Evolutionary conservation across 2,888 invertebrate species (phyloP).

Genomic region (Megaustenia siamemsis): DNA sequence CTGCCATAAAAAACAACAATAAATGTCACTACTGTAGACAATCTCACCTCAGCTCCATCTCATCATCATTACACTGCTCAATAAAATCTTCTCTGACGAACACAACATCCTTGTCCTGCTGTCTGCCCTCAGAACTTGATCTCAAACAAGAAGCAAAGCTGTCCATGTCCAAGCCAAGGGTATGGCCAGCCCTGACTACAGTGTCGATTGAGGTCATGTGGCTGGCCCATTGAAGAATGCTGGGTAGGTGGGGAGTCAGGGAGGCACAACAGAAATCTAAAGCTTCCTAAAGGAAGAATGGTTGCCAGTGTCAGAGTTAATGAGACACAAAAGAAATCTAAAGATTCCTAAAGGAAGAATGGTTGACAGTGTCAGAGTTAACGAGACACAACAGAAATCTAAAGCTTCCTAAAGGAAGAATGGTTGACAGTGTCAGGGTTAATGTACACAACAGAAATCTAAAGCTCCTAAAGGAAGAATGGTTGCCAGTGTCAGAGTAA

Average conservation of each 20-base stretch:
- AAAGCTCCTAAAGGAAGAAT: too few relatives aligned
- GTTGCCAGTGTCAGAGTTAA: too few relatives aligned
- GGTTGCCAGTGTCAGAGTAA: too few relatives aligned
- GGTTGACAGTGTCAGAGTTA: too few relatives aligned
- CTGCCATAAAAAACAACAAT: background rate
- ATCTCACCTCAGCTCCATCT: constrained; percentile 57
- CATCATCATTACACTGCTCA: constrained; percentile 43
- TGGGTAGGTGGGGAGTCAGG: constrained; percentile 51
- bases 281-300: constrained; percentile 78
- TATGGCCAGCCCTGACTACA: constrained; percentile 1
- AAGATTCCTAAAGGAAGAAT: too few relatives aligned
- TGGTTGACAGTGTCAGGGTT: too few relatives aligned
- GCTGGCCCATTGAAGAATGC: constrained; percentile 50
- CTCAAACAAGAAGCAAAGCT: background rate
- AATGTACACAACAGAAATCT: too few relatives aligned
- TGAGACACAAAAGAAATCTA: too few relatives aligned
- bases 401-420: too few relatives aligned
- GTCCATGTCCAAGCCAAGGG: constrained; percentile 34
- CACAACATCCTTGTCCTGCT: background rate
- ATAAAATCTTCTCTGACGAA: constrained; percentile 15
- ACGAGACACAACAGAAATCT: too few relatives aligned
- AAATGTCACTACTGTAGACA: background rate
- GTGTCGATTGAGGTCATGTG: constrained; percentile 55
- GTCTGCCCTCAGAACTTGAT: background rate
- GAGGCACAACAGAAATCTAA: constrained; percentile 56